These are phyloP conservation scores for Pogonognathellus flavescens DNA, from an alignment of 1,140 invertebrate species.

Conservation along the genomic window DNA sequence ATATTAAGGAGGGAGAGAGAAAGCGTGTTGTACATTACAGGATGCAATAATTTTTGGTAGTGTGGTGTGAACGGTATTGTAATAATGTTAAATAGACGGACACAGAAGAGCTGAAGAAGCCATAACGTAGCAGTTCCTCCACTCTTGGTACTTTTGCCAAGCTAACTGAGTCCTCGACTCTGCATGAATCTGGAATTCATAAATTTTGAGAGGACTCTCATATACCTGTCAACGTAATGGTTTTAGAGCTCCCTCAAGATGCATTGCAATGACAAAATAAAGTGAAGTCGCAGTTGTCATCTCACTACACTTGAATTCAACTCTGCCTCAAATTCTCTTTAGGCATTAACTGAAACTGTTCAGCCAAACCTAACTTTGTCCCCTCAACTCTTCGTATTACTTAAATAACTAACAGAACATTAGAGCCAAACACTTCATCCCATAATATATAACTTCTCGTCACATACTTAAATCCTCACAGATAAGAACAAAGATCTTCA, in stretches of 20 bases:
- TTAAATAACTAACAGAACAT: too few species aligned
- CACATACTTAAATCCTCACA: too few species aligned
- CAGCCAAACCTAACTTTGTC: too few species aligned
- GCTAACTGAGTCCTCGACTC: not conserved
- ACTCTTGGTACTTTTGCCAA: too few species aligned
- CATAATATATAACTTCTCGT: too few species aligned
- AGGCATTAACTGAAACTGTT: too few species aligned
- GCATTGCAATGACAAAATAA: conserved; percentile 36
- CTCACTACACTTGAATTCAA: not conserved
- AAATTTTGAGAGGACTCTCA: conserved; percentile 62
- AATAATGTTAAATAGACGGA: not conserved
- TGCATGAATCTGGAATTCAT: conserved; percentile 63
- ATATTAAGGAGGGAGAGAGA: too few species aligned
- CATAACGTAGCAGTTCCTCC: too few species aligned
- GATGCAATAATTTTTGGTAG: not conserved
- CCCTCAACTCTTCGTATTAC: too few species aligned
- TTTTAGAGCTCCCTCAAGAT: conserved; percentile 65
- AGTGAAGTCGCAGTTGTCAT: conserved; percentile 38
- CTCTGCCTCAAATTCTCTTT: not conserved
- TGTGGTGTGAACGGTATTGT: not conserved
- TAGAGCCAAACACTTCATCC: too few species aligned
- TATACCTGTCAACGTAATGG: conserved; percentile 66
- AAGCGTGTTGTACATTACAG: not conserved
- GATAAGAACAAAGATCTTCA: too few species aligned
- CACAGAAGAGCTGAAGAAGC: conserved; percentile 4